Evolutionary conservation across 2,888 invertebrate genomes (phyloP).

Genomic region (Drosophila nigricruria): DNA sequence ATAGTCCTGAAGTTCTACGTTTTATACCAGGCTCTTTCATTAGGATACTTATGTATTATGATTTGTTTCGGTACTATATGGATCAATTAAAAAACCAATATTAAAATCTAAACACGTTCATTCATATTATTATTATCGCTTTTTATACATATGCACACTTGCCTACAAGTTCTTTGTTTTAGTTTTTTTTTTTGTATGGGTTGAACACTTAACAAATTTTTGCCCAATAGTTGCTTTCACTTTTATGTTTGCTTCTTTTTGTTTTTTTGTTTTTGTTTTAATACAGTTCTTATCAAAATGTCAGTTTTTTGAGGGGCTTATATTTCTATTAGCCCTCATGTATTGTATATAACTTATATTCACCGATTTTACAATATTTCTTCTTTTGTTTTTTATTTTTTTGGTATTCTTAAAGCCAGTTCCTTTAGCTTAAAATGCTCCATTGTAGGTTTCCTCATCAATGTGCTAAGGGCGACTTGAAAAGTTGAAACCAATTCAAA

Average conservation of each 20-base stretch:
- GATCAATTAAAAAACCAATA: constrained; percentile 55
- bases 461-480: constrained; percentile 19
- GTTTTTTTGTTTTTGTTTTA: neutral
- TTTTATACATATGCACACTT: constrained; percentile 55
- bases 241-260: neutral
- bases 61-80: constrained; percentile 48
- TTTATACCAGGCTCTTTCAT: constrained; percentile 28
- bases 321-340: constrained; percentile 18
- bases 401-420: constrained; percentile 18
- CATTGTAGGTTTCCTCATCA: neutral
- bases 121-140: constrained; percentile 18
- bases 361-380: constrained; percentile 31
- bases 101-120: constrained; percentile 43
- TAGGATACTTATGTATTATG: constrained; percentile 47
- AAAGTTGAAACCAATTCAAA: constrained; percentile 20
- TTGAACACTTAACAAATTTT: constrained; percentile 54
- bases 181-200: constrained; percentile 5
- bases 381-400: neutral
- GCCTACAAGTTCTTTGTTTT: constrained; percentile 25
- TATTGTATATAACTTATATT: constrained; percentile 46
- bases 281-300: constrained; percentile 44
- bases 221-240: constrained; percentile 22
- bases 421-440: constrained; percentile 28
- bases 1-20: constrained; percentile 35
- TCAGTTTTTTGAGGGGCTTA: constrained; percentile 29